Evolutionary conservation across 2,797 vertebrate genomes (phyloP).

Genomic region (Anomalospiza imberbis): DNA sequence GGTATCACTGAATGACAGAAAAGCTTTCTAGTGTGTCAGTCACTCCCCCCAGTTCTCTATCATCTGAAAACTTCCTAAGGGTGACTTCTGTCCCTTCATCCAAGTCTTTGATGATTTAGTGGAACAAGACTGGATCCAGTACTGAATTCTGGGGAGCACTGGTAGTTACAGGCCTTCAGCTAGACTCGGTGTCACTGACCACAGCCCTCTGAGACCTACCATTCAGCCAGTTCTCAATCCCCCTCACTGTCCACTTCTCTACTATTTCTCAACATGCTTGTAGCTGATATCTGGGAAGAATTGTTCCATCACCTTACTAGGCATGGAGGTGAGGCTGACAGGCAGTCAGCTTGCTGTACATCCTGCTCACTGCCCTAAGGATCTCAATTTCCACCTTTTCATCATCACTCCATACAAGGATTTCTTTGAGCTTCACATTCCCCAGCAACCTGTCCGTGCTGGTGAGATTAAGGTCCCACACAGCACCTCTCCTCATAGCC

Average conservation of each 20-base stretch:
- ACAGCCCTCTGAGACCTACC: background rate
- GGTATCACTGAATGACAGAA: background rate
- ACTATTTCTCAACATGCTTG: background rate
- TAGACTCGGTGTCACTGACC: background rate
- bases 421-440: background rate
- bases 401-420: background rate
- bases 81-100: rapidly evolving
- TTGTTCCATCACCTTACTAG: background rate
- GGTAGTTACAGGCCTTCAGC: background rate
- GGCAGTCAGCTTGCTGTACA: background rate
- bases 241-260: background rate
- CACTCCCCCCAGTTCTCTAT: background rate
- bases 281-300: background rate
- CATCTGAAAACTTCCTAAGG: background rate
- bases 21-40: background rate
- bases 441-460: background rate
- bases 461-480: background rate
- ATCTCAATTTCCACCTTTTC: background rate
- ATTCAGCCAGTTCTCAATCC: background rate
- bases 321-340: background rate
- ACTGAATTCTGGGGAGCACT: background rate
- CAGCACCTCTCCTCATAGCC: background rate
- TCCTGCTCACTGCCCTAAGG: background rate
- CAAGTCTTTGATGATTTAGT: background rate
- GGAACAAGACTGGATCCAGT: background rate